These are phyloP conservation scores for Octonoba sinensis DNA, from an alignment of 2,888 invertebrate genomes.

Conservation along the genomic window DNA sequence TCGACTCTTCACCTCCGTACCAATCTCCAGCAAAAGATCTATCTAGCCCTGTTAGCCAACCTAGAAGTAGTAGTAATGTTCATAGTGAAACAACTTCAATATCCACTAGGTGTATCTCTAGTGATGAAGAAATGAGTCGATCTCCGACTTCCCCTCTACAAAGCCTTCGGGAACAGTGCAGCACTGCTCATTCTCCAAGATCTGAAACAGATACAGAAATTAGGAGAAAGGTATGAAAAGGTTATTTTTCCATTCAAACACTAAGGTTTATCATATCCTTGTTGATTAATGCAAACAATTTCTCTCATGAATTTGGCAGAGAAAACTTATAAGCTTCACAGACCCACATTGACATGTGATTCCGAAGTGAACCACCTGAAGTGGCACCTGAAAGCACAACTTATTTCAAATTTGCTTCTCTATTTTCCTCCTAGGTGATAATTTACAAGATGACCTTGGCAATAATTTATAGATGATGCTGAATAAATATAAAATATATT, in stretches of 20 bases:
- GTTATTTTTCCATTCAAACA: not conserved
- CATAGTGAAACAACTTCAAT: constrained; percentile 64
- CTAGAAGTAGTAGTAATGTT: constrained; percentile 58
- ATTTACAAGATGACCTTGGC: too few relatives aligned
- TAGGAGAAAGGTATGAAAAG: constrained; percentile 53
- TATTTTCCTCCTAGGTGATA: too few relatives aligned
- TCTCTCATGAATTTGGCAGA: too few relatives aligned
- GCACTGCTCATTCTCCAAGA: constrained; percentile 58
- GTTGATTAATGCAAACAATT: too few relatives aligned
- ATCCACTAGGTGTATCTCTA: constrained; percentile 62
- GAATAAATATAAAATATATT: too few relatives aligned
- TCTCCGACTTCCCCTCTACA: constrained; percentile 62
- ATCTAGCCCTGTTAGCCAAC: constrained; percentile 62
- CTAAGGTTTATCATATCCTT: too few relatives aligned
- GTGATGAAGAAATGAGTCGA: constrained; percentile 62
- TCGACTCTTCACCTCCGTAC: constrained; percentile 64
- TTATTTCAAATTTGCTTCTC: too few relatives aligned
- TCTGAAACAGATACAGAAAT: constrained; percentile 61
- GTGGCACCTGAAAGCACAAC: too few relatives aligned
- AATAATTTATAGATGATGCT: too few relatives aligned
- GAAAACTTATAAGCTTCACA: too few relatives aligned
- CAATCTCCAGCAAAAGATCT: constrained; percentile 63
- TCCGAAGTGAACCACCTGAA: too few relatives aligned
- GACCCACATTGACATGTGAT: too few relatives aligned
- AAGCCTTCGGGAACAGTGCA: constrained; percentile 54